A percentile compares a stretch with the other conserved stretches of the same genome.
Conservation (phyloP, 2,113 vertebrate genomes). For the Tragelaphus buxtoni region DNA sequence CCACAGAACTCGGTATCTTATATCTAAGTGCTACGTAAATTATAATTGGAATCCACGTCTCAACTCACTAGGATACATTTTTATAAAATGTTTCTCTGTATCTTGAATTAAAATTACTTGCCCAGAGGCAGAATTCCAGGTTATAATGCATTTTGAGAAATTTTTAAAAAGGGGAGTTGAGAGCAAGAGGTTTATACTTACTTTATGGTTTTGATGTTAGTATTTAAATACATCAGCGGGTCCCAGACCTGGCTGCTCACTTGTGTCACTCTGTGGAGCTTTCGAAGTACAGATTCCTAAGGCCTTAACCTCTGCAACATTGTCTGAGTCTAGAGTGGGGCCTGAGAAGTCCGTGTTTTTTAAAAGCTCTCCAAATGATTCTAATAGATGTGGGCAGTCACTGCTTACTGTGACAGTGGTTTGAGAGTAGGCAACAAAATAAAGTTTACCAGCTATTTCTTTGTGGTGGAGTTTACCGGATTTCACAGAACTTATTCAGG, state of each 20-base stretch:
- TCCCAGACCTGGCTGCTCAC: conserved; percentile 8
- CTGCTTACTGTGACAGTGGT: conserved; percentile 22
- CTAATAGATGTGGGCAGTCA: conserved; percentile 33
- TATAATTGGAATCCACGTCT: conserved; percentile 64
- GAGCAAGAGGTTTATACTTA: conserved; percentile 50
- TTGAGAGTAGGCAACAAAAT: conserved; percentile 51
- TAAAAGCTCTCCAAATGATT: conserved; percentile 43
- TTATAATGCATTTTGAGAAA: conserved; percentile 25
- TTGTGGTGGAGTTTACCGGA: conserved; percentile 34
- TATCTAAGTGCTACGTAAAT: conserved; percentile 63
- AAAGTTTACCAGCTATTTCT: conserved; percentile 24
- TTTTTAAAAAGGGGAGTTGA: conserved; percentile 21
- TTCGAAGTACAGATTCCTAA: conserved; percentile 32
- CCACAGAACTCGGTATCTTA: conserved; percentile 49
- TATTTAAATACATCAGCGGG: conserved; percentile 38
- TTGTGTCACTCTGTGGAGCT: conserved; percentile 31
- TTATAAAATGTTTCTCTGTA: conserved; percentile 69
- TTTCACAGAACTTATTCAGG: conserved; percentile 55
- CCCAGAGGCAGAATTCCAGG: conserved; percentile 43
- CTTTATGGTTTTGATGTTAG: conserved; percentile 38
- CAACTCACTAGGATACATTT: conserved; percentile 59
- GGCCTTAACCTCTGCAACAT: neutral
- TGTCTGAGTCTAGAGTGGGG: neutral
- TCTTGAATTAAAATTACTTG: conserved; percentile 64
- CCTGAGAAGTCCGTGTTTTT: neutral